Conservation (phyloP, 1,140 invertebrate genomes). For the Drosophila miranda region DNA sequence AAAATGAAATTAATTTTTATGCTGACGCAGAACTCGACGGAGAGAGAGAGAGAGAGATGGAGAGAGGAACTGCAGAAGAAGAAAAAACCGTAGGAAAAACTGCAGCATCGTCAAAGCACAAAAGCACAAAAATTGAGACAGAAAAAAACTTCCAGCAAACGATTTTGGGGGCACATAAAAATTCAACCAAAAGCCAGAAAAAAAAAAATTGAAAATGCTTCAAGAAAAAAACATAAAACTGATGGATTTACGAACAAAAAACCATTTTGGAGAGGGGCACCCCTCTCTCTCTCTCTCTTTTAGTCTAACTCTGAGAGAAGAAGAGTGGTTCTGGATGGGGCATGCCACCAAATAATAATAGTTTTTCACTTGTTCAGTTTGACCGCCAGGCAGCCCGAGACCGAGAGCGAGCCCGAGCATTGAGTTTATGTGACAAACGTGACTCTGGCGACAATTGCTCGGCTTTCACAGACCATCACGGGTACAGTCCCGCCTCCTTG, state of each 20-base stretch:
- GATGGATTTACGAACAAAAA: conserved; percentile 75
- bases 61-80: neutral
- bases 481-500: neutral
- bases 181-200: conserved; percentile 6
- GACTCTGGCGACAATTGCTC: conserved; percentile 77
- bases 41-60: neutral
- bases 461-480: conserved; percentile 41
- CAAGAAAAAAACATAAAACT: conserved; percentile 62
- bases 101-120: conserved; percentile 57
- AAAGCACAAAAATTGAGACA: conserved; percentile 12
- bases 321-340: conserved; percentile 32
- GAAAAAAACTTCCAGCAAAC: conserved; percentile 8
- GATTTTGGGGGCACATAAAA: too few relatives aligned
- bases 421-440: conserved; percentile 79
- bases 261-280: conserved; percentile 50
- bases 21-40: conserved; percentile 40
- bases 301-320: conserved; percentile 9
- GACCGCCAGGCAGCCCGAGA: conserved; percentile 62
- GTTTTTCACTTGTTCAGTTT: conserved; percentile 78
- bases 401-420: conserved; percentile 28
- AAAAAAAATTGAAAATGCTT: conserved; percentile 21
- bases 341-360: conserved; percentile 77
- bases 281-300: neutral
- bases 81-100: conserved; percentile 14
- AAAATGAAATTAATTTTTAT: conserved; percentile 54